A percentile compares a stretch with the other conserved stretches of the same genome.
Conservation (phyloP, 2,888 invertebrate species). For the Lacanobia oleracea region DNA sequence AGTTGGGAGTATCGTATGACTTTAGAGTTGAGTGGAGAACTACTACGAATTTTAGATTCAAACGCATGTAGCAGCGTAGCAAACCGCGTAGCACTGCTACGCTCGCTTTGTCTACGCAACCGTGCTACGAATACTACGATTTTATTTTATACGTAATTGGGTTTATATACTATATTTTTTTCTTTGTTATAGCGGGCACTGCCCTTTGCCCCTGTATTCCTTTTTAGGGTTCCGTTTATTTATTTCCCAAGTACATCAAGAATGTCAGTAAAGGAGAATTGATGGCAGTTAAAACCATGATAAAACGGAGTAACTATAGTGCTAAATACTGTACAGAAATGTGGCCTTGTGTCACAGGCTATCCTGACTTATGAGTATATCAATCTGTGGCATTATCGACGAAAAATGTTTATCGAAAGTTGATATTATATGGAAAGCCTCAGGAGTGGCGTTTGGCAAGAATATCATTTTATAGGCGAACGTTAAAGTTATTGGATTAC, state of each 20-base stretch:
- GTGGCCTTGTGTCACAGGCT: neutral
- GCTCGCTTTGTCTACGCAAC: slow-evolving; percentile 30
- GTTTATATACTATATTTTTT: neutral
- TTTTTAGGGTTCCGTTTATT: no score
- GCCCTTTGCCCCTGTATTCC: neutral
- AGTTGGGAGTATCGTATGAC: no score
- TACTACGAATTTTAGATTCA: no score
- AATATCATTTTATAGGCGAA: slow-evolving; percentile 21
- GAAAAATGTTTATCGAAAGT: slow-evolving; percentile 30
- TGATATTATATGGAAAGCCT: slow-evolving; percentile 13
- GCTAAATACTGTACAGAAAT: slow-evolving; percentile 6
- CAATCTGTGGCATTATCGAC: slow-evolving; percentile 25
- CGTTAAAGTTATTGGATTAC: slow-evolving; percentile 18
- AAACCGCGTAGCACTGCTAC: slow-evolving; percentile 34
- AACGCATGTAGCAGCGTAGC: slow-evolving; percentile 34
- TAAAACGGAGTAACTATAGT: neutral
- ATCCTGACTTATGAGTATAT: slow-evolving; percentile 3
- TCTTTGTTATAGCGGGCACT: neutral
- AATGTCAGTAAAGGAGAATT: neutral
- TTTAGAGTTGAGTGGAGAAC: no score
- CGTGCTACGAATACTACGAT: slow-evolving; percentile 22
- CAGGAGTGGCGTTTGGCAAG: slow-evolving; percentile 11
- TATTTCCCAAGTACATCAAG: no score
- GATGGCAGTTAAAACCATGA: neutral
- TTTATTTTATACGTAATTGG: neutral